These are phyloP conservation scores for Eulemur coronatus DNA, from an alignment of 2,797 vertebrate genomes.

Conservation along the genomic window DNA sequence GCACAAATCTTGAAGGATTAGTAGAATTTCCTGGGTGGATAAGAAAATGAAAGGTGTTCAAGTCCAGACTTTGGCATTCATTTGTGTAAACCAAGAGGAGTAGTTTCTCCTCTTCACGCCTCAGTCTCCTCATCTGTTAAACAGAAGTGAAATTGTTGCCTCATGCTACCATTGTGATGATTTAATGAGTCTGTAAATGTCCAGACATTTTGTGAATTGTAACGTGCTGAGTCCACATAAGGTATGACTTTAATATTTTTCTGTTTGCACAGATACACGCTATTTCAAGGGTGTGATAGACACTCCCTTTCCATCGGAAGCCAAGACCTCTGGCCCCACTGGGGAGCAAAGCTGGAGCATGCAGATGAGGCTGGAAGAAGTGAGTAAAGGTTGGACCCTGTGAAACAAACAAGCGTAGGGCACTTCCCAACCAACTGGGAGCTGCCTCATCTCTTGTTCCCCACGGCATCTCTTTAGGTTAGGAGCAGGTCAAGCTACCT, in stretches of 20 bases:
- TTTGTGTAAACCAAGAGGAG: fast-evolving
- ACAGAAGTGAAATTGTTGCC: fast-evolving
- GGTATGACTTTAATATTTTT: background rate
- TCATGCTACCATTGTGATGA: background rate
- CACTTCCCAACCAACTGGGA: background rate
- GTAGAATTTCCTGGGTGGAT: background rate
- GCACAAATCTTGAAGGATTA: background rate
- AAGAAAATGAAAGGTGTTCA: too few relatives aligned
- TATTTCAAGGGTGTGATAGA: conserved; percentile 63
- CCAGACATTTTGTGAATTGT: background rate
- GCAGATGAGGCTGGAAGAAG: conserved; percentile 17
- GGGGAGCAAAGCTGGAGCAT: background rate
- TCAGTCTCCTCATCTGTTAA: background rate
- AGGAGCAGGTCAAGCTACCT: fast-evolving
- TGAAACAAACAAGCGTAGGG: fast-evolving
- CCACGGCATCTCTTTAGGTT: too few relatives aligned
- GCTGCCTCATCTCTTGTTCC: too few relatives aligned
- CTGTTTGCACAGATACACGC: conserved; percentile 77
- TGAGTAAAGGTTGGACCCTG: conserved; percentile 10
- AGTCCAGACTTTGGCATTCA: background rate
- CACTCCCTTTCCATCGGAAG: background rate
- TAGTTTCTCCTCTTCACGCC: background rate
- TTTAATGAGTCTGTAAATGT: background rate
- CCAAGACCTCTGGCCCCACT: fast-evolving
- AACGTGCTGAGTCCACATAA: fast-evolving